phyloP scores from a whole-genome alignment of 2,113 vertebrate genomes.

The Pontoporia blainvillei region DNA sequence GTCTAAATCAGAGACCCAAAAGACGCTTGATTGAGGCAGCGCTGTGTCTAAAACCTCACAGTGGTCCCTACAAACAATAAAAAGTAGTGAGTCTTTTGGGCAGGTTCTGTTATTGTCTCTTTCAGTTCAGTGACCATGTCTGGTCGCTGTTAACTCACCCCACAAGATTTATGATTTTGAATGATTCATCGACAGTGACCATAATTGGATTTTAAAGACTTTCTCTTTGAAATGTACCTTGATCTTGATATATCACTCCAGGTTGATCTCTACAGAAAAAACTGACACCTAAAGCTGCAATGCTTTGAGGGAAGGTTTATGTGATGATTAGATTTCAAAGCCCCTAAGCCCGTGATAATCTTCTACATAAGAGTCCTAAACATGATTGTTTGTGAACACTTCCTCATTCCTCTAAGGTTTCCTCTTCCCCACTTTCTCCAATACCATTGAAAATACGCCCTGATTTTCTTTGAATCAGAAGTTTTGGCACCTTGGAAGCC shows the following conservation, averaged over 20 bases:
- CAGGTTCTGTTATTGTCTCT: background rate
- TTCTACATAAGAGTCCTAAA: constrained; percentile 67
- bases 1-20: background rate
- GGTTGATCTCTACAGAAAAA: constrained; percentile 65
- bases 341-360: constrained; percentile 71
- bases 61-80: background rate
- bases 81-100: background rate
- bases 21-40: background rate
- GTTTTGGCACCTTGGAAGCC: constrained; percentile 39
- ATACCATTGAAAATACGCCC: background rate
- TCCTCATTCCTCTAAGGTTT: constrained; percentile 59
- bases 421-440: background rate
- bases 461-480: constrained; percentile 40
- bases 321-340: constrained; percentile 84
- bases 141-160: constrained; percentile 19
- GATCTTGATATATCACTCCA: constrained; percentile 78
- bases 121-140: background rate
- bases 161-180: constrained; percentile 67
- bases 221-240: constrained; percentile 81
- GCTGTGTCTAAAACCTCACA: background rate
- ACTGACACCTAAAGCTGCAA: constrained; percentile 63
- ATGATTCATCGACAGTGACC: constrained; percentile 74
- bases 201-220: constrained; percentile 71
- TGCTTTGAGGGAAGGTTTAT: constrained; percentile 75
- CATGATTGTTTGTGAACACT: constrained; percentile 64